Evolutionary conservation across 1,140 invertebrate species (phyloP), one percentile per base, ranked within the genome.

Genomic region (Trissolcus basalis): DNA sequence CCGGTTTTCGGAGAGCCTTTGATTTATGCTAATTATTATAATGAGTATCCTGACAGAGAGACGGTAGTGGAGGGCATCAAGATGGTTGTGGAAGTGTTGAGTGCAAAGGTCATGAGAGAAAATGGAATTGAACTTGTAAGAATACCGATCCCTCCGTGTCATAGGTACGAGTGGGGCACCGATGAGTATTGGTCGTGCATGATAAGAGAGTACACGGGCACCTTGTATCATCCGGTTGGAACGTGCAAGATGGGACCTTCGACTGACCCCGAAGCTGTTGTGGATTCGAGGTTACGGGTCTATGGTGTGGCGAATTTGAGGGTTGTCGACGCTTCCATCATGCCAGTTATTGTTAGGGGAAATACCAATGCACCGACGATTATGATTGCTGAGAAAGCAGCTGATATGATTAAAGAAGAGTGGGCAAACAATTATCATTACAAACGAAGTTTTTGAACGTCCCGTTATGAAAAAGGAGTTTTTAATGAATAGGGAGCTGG

Each of bases 311-410:
- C 85, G n/a, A 90, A 91, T n/a, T 77, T 96, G 9, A 89, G 95
- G 71, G 93, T 96, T 0, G 90, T 93, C 0, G 94, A 96, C 87
- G 94, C 93, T 14, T 94, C 93, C 64, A 91, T 96, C 7, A 95
- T 96, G 93, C 95, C 95, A 0, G 87, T 85, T 4, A 91, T 95
- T 45, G 89, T 92, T 0, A 90, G 90, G 8, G 94, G 92, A 2
- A 94, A 95, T 70, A 95, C 93, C 0, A 94, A 95, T 81, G 94
- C 93, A 0, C 90, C 94, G 0, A 91, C 91, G 0, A 93, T 95
- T 39, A 94, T 94, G 91, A 93, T 96, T 44, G 94, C 90, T 0
- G 94, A 95, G 81, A 95, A 94, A 80, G 94, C 90, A 0, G 90
- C 91, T 4, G 93, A 95, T 73, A 80, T 85, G 70, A 85, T 86